Evolutionary conservation across 64 coral and sea anemone species (phyloP), one percentile per base, ranked within the genome.

Genomic region (Montipora cactus): DNA sequence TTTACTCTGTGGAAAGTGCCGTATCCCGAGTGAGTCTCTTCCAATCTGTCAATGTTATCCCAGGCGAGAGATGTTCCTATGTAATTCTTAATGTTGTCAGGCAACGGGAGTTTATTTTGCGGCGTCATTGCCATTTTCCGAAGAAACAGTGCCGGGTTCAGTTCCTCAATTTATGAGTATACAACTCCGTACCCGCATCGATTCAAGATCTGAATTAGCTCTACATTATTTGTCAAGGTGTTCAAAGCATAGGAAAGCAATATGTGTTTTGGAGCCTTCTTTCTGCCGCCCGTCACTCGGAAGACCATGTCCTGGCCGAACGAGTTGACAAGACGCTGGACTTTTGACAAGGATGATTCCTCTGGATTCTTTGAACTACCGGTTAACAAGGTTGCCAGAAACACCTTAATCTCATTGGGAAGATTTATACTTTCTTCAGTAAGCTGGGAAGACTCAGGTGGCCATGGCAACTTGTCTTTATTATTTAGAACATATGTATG

Each of bases 131-230:
- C 50, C 69, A 74, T 72, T 61, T 88, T 88, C 72, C 19, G 45
- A n/a, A 88, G 47, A 52, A 5, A 88, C 22, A 88, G 68, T n/a
- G 85, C 85, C 15, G 19, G 74, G 64, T 88, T 88, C 37, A 88
- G 14, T 75, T 87, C 83, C 23, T 87, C 83, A 47, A 87, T 87
- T 87, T 87, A 2, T 12, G 83, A 87, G 48, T 87, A 87, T 62
- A 61, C 57, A 28, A 87, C 48, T 7, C 83, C 83, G 47, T 88
- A 67, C 5, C 84, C 84, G 28, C 28, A 28, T 28, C 28, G 28
- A 28, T 28, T 28, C 28, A 28, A 28, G 28, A 28, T 28, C 1
- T 25, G 87, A 51, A 89, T 89, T 22, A 89, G 70, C 51, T 89
- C 87, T 0, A 89, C 70, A 50, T 89, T 89, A 50, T 89, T 89